phyloP scores from a whole-genome alignment of 2,113 vertebrate species.

The Crocuta crocuta region DNA sequence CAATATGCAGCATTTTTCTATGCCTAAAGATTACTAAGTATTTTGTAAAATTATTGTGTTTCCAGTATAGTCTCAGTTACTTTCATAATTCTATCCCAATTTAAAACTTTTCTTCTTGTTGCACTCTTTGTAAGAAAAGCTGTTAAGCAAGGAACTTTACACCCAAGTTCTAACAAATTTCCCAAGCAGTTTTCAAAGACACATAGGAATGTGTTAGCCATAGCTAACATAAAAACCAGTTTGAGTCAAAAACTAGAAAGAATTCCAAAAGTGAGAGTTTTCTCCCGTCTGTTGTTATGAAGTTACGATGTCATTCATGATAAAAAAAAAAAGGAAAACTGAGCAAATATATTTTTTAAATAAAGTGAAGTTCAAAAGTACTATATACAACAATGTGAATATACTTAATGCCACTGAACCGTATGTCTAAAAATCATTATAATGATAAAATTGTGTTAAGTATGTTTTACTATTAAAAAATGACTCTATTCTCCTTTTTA shows the following conservation, averaged over 20 bases:
- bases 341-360: constrained; percentile 33
- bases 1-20: neutral
- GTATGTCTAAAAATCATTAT: neutral
- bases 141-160: constrained; percentile 9
- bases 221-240: neutral
- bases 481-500: neutral
- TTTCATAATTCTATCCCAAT: neutral
- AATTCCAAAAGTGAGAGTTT: constrained; percentile 14
- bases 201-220: neutral
- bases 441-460: neutral
- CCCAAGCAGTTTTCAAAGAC: constrained; percentile 21
- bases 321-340: constrained; percentile 11
- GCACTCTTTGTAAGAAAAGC: constrained; percentile 17
- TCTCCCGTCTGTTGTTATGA: neutral
- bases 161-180: constrained; percentile 24
- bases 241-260: constrained; percentile 43
- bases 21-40: neutral
- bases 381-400: neutral
- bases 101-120: constrained; percentile 30
- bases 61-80: neutral
- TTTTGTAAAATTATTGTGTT: neutral
- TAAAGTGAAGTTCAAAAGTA: neutral
- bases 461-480: neutral
- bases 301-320: neutral
- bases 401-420: neutral